These are phyloP conservation scores for Parascotia fuliginaria DNA, from an alignment of 2,888 invertebrate species.

Conservation along the genomic window DNA sequence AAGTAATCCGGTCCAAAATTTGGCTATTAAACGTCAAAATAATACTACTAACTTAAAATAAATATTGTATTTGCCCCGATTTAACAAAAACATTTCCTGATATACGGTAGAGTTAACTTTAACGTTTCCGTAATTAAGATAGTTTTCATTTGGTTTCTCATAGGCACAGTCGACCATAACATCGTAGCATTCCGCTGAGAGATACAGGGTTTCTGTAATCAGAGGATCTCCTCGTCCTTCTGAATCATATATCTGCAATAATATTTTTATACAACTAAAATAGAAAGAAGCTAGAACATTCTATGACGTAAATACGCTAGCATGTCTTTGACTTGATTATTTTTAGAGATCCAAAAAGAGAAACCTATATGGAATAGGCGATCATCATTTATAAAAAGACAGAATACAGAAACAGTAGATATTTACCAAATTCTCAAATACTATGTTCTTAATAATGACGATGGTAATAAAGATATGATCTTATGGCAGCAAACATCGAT, in stretches of 20 bases:
- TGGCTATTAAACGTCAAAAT: neutral
- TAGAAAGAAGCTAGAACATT: too few relatives aligned
- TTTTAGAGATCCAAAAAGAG: too few relatives aligned
- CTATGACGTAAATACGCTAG: too few relatives aligned
- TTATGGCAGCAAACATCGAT: too few relatives aligned
- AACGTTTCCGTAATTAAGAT: conserved; percentile 84
- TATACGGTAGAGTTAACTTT: conserved; percentile 82
- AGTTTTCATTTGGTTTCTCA: conserved; percentile 71
- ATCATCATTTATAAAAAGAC: too few relatives aligned
- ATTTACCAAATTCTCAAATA: too few relatives aligned
- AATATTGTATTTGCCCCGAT: conserved; percentile 85
- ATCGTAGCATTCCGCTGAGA: conserved; percentile 87
- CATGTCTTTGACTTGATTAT: too few relatives aligned
- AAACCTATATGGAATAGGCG: too few relatives aligned
- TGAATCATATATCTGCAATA: conserved; percentile 70
- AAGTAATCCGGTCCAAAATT: too few relatives aligned
- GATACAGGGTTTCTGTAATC: conserved; percentile 66
- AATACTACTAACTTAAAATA: conserved; percentile 75
- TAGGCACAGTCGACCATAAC: conserved; percentile 83
- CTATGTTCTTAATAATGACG: too few relatives aligned
- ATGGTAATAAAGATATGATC: too few relatives aligned
- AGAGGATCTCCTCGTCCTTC: conserved; percentile 76
- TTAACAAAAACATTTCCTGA: conserved; percentile 80
- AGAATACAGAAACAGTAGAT: too few relatives aligned
- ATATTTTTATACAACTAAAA: neutral